Evolutionary conservation across 2,113 vertebrate species (phyloP).

Genomic region (Sorex fumeus): DNA sequence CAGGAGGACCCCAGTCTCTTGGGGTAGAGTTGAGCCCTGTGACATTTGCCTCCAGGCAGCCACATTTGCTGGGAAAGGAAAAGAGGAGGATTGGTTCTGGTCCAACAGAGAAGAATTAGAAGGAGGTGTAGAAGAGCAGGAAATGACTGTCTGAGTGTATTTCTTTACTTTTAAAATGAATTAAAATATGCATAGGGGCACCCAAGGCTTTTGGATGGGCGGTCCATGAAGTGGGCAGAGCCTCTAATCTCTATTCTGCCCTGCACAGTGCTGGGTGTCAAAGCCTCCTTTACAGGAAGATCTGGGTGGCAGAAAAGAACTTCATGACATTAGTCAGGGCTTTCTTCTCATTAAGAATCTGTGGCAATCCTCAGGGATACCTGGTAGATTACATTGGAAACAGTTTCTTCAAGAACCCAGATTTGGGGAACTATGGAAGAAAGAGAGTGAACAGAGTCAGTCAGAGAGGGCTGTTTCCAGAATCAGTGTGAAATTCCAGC

Average conservation of each 20-base stretch:
- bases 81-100: background rate
- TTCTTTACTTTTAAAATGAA: slow-evolving; percentile 34
- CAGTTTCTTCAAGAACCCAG: background rate
- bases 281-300: background rate
- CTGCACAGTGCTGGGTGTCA: background rate
- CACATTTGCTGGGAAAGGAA: background rate
- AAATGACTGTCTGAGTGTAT: background rate
- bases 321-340: background rate
- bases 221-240: background rate
- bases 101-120: background rate
- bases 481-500: background rate
- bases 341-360: background rate
- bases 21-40: no score
- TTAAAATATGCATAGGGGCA: background rate
- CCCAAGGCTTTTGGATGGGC: background rate
- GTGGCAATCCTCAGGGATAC: background rate
- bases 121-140: background rate
- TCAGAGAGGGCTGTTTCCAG: background rate
- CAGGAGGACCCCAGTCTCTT: background rate
- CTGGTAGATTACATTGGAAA: background rate
- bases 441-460: background rate
- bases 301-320: background rate
- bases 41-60: background rate
- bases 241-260: background rate
- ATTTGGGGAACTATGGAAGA: background rate